These are phyloP conservation scores for Macrochelys suwanniensis DNA, from an alignment of 2,797 vertebrate species.

Conservation along the genomic window DNA sequence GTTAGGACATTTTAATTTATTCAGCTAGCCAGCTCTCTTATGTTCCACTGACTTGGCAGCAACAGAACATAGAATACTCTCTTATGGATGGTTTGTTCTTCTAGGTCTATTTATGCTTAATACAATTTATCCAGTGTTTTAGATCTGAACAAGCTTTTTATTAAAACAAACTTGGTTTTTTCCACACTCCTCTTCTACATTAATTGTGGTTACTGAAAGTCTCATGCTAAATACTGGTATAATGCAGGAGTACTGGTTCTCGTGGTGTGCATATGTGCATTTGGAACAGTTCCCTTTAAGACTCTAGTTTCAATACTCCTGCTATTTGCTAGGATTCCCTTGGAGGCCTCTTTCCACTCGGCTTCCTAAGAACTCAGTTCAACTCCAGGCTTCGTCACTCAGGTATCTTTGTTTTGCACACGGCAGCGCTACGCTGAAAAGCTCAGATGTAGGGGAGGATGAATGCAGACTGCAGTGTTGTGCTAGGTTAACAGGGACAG, in stretches of 20 bases:
- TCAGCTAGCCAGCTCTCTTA: background rate
- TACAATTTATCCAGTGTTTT: slow-evolving; percentile 41
- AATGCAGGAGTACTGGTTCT: slow-evolving; percentile 42
- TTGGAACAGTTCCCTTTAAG: background rate
- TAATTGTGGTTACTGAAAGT: slow-evolving; percentile 26
- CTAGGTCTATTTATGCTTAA: slow-evolving; percentile 32
- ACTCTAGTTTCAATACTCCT: background rate
- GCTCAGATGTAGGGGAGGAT: background rate
- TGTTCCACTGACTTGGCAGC: slow-evolving; percentile 8
- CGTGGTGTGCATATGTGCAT: background rate
- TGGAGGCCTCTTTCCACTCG: background rate
- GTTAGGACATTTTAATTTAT: background rate
- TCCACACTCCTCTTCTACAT: slow-evolving; percentile 48
- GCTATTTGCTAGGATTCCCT: background rate
- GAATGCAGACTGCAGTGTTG: background rate
- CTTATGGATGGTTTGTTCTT: slow-evolving; percentile 23
- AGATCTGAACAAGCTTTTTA: slow-evolving; percentile 51
- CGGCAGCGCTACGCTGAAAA: background rate
- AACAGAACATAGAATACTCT: slow-evolving; percentile 15
- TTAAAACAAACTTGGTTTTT: background rate
- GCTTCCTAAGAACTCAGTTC: background rate
- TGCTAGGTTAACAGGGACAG: slow-evolving; percentile 19
- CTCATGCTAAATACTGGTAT: slow-evolving; percentile 50
- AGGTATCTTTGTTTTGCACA: background rate
- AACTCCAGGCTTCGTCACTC: background rate